Evolutionary conservation across 2,888 invertebrate species (phyloP).

Genomic region (Reticulitermes lucifugus): DNA sequence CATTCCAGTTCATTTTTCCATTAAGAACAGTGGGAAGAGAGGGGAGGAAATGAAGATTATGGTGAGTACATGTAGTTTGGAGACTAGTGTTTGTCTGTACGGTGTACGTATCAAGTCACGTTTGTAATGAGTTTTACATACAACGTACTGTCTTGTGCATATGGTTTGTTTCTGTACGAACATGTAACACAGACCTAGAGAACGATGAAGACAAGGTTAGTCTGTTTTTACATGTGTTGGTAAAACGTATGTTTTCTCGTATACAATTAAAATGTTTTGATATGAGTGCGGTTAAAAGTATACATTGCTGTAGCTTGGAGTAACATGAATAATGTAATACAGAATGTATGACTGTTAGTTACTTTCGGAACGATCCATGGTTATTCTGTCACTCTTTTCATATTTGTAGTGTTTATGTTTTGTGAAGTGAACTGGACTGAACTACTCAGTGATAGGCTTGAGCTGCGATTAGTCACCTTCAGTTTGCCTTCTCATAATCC

Average conservation of each 20-base stretch:
- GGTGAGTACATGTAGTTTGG: neutral
- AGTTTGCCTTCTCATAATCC: neutral
- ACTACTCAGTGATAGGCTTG: neutral
- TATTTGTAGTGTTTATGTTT: neutral
- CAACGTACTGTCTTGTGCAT: neutral
- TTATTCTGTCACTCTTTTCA: neutral
- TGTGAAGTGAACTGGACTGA: neutral
- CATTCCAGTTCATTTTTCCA: slow-evolving; percentile 31
- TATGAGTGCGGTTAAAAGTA: no score
- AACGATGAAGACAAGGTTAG: neutral
- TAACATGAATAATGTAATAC: neutral
- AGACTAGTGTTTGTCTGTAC: neutral
- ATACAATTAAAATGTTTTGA: neutral
- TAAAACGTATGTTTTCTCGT: neutral
- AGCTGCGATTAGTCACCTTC: neutral
- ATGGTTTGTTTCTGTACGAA: neutral
- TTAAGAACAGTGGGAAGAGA: slow-evolving; percentile 1
- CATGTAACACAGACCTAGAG: neutral
- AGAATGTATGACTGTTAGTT: neutral
- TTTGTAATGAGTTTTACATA: neutral
- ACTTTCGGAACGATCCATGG: neutral
- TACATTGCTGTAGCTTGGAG: neutral
- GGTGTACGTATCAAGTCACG: neutral
- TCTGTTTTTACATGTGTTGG: neutral
- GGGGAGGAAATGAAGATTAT: neutral